A percentile compares a stretch with the other conserved stretches of the same genome.
Evolutionary conservation across 30 jellyfish, hydroid and myxozoan genomes (phyloP).

Genomic region (Euphysa ruthae): DNA sequence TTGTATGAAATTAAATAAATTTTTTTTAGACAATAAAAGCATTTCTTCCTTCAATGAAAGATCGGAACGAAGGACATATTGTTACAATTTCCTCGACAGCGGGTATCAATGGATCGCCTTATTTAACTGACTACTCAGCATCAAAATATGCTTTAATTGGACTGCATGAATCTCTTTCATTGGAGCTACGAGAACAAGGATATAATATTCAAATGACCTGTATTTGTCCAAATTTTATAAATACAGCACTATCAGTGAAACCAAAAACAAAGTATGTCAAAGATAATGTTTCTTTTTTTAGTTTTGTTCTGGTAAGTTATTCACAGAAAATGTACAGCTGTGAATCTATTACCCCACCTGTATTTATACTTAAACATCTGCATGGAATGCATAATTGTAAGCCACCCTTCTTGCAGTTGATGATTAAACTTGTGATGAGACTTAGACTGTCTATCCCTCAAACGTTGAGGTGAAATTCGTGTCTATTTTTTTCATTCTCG

Average conservation of each 20-base stretch:
- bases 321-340: no score
- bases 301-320: no score
- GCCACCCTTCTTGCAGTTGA: no score
- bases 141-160: conserved; percentile 62
- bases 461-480: no score
- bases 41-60: conserved; percentile 66
- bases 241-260: conserved; percentile 72
- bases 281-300: not conserved
- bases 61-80: conserved; percentile 65
- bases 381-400: not conserved
- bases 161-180: conserved; percentile 41
- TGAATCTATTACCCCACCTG: no score
- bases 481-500: no score
- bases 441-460: no score
- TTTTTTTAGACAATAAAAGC: conserved; percentile 53
- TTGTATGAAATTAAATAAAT: not conserved
- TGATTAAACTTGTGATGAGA: no score
- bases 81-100: conserved; percentile 73
- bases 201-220: conserved; percentile 50
- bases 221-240: conserved; percentile 63
- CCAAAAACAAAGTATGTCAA: conserved; percentile 67
- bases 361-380: not conserved
- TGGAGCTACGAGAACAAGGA: conserved; percentile 57
- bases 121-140: conserved; percentile 67
- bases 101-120: conserved; percentile 59